A percentile compares a stretch with the other conserved stretches of the same genome.
These are phyloP conservation scores for Halcyon chelicuti DNA, from an alignment of 2,797 vertebrate genomes.

Conservation along the genomic window DNA sequence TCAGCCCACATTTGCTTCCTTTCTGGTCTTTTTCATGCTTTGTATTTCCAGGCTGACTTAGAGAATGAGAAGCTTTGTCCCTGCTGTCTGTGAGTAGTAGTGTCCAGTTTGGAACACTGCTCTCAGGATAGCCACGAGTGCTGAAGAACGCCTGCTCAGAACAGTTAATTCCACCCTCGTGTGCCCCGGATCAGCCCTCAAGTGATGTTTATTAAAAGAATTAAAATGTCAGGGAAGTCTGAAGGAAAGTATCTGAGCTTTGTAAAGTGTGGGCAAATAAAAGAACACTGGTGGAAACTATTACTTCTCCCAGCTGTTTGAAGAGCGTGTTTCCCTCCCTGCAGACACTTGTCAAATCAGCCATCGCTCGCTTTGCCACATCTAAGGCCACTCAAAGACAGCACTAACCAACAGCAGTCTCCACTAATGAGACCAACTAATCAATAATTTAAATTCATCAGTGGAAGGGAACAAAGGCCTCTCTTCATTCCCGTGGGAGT, in stretches of 20 bases:
- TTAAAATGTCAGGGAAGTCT: background rate
- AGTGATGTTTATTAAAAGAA: background rate
- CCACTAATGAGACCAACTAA: conserved; percentile 29
- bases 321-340: background rate
- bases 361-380: background rate
- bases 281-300: background rate
- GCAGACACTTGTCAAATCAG: background rate
- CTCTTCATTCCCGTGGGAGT: background rate
- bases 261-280: background rate
- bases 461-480: conserved; percentile 13
- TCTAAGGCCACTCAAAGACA: background rate
- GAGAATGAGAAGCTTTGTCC: background rate
- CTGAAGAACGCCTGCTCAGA: background rate
- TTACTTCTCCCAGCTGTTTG: background rate
- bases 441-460: conserved; percentile 64
- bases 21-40: background rate
- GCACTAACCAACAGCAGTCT: background rate
- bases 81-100: background rate
- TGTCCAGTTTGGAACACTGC: background rate
- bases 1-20: background rate
- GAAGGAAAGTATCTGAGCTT: background rate
- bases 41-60: background rate
- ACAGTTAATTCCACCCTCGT: background rate
- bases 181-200: background rate
- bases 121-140: background rate